phyloP scores from a whole-genome alignment of 2,888 invertebrate species.

The Thera obeliscata region DNA sequence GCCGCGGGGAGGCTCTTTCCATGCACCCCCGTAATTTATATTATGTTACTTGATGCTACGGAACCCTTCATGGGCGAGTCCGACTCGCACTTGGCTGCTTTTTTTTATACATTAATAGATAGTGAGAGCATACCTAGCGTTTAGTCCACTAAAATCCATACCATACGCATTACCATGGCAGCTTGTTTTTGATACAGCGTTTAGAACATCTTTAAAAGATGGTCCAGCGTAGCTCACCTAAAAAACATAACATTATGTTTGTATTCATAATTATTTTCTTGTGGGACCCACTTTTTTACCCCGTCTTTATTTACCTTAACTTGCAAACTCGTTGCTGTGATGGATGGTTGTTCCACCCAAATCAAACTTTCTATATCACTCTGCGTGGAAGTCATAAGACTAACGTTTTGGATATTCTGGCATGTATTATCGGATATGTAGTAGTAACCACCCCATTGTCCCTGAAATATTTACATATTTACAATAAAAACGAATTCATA shows the following conservation, averaged over 20 bases:
- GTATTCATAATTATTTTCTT: too few relatives aligned
- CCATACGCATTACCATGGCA: slow-evolving; percentile 43
- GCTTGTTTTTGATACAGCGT: slow-evolving; percentile 41
- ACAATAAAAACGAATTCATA: not conserved
- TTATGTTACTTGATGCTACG: too few relatives aligned
- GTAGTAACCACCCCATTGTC: slow-evolving; percentile 63
- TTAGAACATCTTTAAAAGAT: slow-evolving; percentile 47
- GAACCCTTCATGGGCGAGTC: too few relatives aligned
- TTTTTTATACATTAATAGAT: too few relatives aligned
- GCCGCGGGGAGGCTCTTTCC: too few relatives aligned
- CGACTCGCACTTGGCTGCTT: too few relatives aligned
- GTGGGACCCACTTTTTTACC: too few relatives aligned
- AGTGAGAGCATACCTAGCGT: not conserved
- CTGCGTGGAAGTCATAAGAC: slow-evolving; percentile 81
- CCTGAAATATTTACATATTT: slow-evolving; percentile 49
- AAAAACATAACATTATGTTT: not conserved
- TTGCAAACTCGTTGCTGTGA: slow-evolving; percentile 36
- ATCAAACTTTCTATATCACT: slow-evolving; percentile 89
- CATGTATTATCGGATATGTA: slow-evolving; percentile 41
- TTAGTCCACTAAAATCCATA: slow-evolving; percentile 56
- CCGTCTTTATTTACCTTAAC: slow-evolving; percentile 49
- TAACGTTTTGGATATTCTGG: slow-evolving; percentile 78
- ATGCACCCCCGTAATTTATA: too few relatives aligned
- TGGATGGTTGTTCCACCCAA: slow-evolving; percentile 85
- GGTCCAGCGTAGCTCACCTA: slow-evolving; percentile 54